Evolutionary conservation across 2,113 vertebrate genomes (phyloP), one percentile per base, ranked within the genome.

Genomic region (Nothoprocta pentlandii): DNA sequence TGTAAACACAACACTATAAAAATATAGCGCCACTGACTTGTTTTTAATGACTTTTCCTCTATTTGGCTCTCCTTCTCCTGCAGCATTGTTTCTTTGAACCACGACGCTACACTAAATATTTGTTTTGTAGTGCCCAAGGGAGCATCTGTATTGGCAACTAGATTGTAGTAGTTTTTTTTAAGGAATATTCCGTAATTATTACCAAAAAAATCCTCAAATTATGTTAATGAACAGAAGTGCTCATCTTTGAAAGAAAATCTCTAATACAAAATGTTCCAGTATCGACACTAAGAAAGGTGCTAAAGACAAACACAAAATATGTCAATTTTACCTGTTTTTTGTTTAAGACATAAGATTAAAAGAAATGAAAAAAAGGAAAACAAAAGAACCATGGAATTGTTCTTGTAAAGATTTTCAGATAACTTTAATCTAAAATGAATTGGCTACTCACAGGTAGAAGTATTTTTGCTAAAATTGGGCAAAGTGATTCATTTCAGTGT

Each of bases 391-490:
- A 89, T 58, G 6, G 82, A 73, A 44, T 85, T 22, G 87, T 76
- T 8, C 14, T 94, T 78, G 32, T 28, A 85, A 76, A 16, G 25
- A 69, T 75, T 89, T 90, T 49, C 86, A 80, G 32, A 49, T 67
- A 89, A 73, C 30, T 62, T 87, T 56, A 85, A 63, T 59, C 28
- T 81, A 87, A 82, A 95, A 85, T 80, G 83, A 70, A 51, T 1
- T 17, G 15, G 10, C 32, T 26, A 16, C 32, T 80, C 44, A 76
- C 46, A 87, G 34, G 66, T 4, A 71, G 19, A 6, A 30, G 0
- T 17, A 39, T 42, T 77, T 94, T 70, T 90, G 83, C 71, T 75
- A 83, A 90, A 94, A 80, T 36, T 90, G 51, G 61, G 67, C n/a
- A 89, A 80, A 28, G 25, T 16, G 16, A 36, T 85, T 78, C 4